These are phyloP conservation scores for Ostrea edulis DNA, from an alignment of 1,140 invertebrate species.

Conservation along the genomic window DNA sequence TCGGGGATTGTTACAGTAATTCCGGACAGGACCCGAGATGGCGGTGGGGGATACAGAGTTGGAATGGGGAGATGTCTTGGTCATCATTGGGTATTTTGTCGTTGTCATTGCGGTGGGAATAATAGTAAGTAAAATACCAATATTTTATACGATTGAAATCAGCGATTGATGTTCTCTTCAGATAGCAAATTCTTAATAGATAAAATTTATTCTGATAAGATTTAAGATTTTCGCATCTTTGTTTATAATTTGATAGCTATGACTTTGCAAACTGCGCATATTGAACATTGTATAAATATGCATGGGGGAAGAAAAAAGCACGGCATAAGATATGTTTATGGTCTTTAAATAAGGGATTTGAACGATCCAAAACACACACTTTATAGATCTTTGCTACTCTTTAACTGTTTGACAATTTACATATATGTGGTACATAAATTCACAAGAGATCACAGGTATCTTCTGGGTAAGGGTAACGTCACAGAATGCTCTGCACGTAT, in stretches of 20 bases:
- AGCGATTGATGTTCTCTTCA: too few relatives aligned
- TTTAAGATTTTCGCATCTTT: not conserved
- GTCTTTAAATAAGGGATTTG: not conserved
- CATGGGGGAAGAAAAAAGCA: not conserved
- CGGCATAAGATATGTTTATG: not conserved
- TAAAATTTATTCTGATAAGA: not conserved
- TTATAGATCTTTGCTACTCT: not conserved
- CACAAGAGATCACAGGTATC: not conserved
- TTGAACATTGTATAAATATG: not conserved
- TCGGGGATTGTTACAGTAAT: not conserved
- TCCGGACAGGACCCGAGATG: not conserved
- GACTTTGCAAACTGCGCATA: not conserved
- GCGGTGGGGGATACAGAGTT: slow-evolving; percentile 11
- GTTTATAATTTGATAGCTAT: not conserved
- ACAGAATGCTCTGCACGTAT: too few relatives aligned
- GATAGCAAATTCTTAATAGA: too few relatives aligned
- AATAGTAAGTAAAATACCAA: slow-evolving; percentile 65
- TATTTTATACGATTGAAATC: not conserved
- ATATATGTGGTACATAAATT: not conserved
- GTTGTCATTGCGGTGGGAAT: slow-evolving; percentile 69
- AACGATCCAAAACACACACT: not conserved
- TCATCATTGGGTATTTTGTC: slow-evolving; percentile 72
- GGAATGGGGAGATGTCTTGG: slow-evolving; percentile 71
- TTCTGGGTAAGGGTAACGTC: too few relatives aligned
- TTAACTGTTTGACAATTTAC: not conserved